Evolutionary conservation across 1,140 invertebrate genomes (phyloP).

Genomic region (Philotrypesis tridentata): DNA sequence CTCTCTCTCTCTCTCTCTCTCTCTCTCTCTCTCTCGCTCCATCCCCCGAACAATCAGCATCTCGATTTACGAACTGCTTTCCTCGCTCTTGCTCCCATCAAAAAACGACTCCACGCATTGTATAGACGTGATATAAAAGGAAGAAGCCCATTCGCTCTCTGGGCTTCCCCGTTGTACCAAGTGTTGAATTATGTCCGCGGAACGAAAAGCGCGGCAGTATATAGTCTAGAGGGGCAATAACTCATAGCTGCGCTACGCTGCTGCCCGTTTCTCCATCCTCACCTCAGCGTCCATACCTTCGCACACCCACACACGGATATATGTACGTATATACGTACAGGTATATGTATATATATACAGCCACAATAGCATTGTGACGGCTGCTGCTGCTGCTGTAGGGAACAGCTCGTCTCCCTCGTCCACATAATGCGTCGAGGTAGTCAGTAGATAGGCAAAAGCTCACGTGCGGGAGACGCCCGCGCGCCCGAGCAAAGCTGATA

Average conservation of each 20-base stretch:
- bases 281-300: too few relatives aligned
- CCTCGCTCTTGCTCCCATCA: too few relatives aligned
- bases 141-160: slow-evolving; percentile 4
- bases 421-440: slow-evolving; percentile 1
- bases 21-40: too few relatives aligned
- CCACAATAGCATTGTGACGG: slow-evolving; percentile 15
- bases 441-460: too few relatives aligned
- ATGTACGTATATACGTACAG: slow-evolving; percentile 17
- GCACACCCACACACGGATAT: too few relatives aligned
- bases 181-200: slow-evolving; percentile 65
- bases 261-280: neutral
- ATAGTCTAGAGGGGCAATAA: slow-evolving; percentile 65
- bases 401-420: neutral
- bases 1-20: too few relatives aligned
- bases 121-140: neutral
- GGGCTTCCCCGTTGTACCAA: slow-evolving; percentile 53
- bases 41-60: neutral
- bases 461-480: neutral
- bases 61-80: neutral
- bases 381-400: neutral
- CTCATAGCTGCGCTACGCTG: slow-evolving; percentile 60
- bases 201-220: slow-evolving; percentile 45
- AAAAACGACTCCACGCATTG: neutral
- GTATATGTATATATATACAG: slow-evolving; percentile 3
- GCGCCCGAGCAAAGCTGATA: neutral